Evolutionary conservation across 2,797 vertebrate genomes (phyloP), one percentile per base, ranked within the genome.

Genomic region (Peromyscus nudipes): DNA sequence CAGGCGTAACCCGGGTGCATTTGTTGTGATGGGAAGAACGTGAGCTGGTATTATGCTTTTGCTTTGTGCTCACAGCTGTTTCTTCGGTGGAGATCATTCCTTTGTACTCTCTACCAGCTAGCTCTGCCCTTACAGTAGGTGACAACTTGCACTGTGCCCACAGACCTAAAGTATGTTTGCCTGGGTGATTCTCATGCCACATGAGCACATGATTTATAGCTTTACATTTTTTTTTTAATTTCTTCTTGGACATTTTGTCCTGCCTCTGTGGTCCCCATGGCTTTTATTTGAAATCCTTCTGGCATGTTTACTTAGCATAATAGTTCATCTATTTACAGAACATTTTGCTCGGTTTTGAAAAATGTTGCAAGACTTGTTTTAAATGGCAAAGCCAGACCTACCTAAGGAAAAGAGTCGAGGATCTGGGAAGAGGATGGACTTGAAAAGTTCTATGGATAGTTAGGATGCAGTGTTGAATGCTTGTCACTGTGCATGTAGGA

Each of bases 261-360:
- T 97, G 92, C 52, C 67, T 31, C 69, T 86, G 65, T 29, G 49
- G 80, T 98, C 64, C 87, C 95, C 97, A 94, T 73, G 96, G 95
- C 94, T 97, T 97, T 96, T 97, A 98, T 97, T 96, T 92, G 89
- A 96, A 98, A 97, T 77, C 96, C 93, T 95, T 96, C 86, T 92
- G 97, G 80, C 77, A 60, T 97, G 95, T 98, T 98, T 97, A 96
- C 96, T 97, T 64, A 95, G 92, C 95, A 64, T 98, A 98, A 96
- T 97, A 97, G 96, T 98, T 98, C 52, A 95, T 98, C 69, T 97
- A 82, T 97, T 98, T 94, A 89, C 96, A 98, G 97, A 98, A 69
- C 92, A 92, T 94, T 97, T 97, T 97, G 89, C 96, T 98, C 97
- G 97, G 92, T 98, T 96, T 97, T 96, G 91, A 96, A 97, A 98